Evolutionary conservation across 2,113 vertebrate genomes (phyloP).

Genomic region (Perca schrenkii): DNA sequence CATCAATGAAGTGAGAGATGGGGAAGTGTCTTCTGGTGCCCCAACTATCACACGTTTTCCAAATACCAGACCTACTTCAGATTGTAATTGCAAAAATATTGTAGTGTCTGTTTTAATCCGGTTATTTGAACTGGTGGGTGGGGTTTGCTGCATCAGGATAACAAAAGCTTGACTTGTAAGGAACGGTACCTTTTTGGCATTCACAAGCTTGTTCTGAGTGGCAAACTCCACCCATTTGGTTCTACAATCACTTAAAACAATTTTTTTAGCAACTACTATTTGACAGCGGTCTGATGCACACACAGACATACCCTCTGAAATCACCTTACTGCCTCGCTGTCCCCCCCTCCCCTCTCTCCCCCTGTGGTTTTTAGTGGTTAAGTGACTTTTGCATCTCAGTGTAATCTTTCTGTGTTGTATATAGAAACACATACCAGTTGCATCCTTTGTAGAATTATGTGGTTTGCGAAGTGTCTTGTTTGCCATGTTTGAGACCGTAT

Average conservation of each 20-base stretch:
- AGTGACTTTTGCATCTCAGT: slow-evolving; percentile 79
- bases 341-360: slow-evolving; percentile 4
- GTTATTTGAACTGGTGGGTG: slow-evolving; percentile 13
- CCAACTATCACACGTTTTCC: slow-evolving; percentile 9
- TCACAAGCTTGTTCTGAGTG: background rate
- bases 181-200: background rate
- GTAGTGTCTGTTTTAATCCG: background rate
- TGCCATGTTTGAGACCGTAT: slow-evolving; percentile 76
- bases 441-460: slow-evolving; percentile 79
- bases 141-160: background rate
- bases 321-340: slow-evolving; percentile 55
- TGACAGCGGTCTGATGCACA: slow-evolving; percentile 67
- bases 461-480: slow-evolving; percentile 80
- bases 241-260: slow-evolving; percentile 23
- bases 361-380: slow-evolving; percentile 72
- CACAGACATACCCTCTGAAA: slow-evolving; percentile 46
- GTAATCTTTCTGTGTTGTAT: slow-evolving; percentile 79
- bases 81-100: slow-evolving; percentile 54
- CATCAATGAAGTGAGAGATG: slow-evolving; percentile 71
- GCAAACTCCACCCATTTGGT: slow-evolving; percentile 13
- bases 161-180: background rate
- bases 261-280: slow-evolving; percentile 48
- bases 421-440: slow-evolving; percentile 77
- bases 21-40: slow-evolving; percentile 72
- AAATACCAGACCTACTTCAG: slow-evolving; percentile 47